Conservation (phyloP, 2,888 invertebrate genomes). For the Callimorpha dominula region DNA sequence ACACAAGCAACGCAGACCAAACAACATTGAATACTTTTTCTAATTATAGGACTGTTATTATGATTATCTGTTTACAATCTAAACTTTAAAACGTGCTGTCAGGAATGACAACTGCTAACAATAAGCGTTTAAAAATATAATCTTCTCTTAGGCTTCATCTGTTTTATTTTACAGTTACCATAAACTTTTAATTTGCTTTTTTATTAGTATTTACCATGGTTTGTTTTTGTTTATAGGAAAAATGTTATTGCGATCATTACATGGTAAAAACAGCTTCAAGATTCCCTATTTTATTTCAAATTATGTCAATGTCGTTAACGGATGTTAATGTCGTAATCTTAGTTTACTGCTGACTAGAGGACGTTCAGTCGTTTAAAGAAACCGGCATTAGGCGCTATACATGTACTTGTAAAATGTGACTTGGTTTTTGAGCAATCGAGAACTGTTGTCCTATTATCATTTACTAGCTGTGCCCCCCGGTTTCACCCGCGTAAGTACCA, state of each 20-base stretch:
- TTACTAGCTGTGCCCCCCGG: too few species aligned
- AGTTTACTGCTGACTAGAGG: constrained; percentile 25
- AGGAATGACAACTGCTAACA: constrained; percentile 32
- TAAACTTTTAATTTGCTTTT: constrained; percentile 26
- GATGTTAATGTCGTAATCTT: constrained; percentile 22
- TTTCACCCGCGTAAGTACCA: too few species aligned
- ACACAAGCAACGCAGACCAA: constrained; percentile 50
- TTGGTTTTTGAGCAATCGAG: too few species aligned
- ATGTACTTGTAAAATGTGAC: neutral
- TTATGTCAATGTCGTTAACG: constrained; percentile 25
- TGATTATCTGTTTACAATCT: constrained; percentile 53
- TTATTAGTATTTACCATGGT: constrained; percentile 22
- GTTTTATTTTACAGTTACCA: constrained; percentile 31
- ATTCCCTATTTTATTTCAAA: constrained; percentile 28
- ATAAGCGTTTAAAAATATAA: constrained; percentile 25
- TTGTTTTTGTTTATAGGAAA: constrained; percentile 4
- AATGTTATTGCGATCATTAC: constrained; percentile 22
- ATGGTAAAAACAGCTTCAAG: constrained; percentile 7
- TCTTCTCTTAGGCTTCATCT: constrained; percentile 24
- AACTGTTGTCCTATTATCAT: neutral
- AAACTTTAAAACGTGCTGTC: constrained; percentile 44
- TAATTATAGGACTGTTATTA: constrained; percentile 59
- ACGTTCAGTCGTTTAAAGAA: constrained; percentile 25
- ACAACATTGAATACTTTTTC: constrained; percentile 52
- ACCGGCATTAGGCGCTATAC: neutral